A percentile compares a stretch with the other conserved stretches of the same genome.
These are phyloP conservation scores for Chloroceryle inda DNA, from an alignment of 2,797 vertebrate genomes.

Conservation along the genomic window DNA sequence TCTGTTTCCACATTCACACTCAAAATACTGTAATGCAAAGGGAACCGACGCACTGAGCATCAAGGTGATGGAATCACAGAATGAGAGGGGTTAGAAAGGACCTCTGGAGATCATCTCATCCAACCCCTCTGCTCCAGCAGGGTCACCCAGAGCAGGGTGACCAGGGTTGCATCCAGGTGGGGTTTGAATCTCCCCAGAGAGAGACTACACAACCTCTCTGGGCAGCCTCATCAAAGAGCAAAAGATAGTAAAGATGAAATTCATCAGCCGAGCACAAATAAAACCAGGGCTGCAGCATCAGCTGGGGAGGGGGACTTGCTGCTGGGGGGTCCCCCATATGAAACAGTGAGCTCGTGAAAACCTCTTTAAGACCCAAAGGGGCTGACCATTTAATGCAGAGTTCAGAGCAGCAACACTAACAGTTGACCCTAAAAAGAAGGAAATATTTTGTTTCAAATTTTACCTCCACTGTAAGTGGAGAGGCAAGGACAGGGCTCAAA, in stretches of 20 bases:
- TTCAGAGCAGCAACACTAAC: not conserved
- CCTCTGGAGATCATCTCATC: not conserved
- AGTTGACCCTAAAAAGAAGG: not conserved
- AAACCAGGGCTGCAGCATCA: not conserved
- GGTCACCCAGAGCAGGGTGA: no score
- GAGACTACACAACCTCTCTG: no score
- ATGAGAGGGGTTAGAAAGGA: not conserved
- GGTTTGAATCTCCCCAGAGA: no score
- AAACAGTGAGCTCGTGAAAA: not conserved
- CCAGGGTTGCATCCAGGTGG: no score
- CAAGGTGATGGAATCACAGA: not conserved
- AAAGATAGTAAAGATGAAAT: not conserved
- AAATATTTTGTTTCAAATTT: not conserved
- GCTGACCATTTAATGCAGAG: not conserved
- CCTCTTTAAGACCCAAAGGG: not conserved
- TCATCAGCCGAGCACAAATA: not conserved
- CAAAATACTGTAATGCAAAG: not conserved
- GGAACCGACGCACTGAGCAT: not conserved
- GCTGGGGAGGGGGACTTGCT: not conserved
- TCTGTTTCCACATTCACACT: not conserved
- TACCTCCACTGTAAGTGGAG: not conserved
- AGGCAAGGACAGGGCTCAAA: not conserved
- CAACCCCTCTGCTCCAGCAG: not conserved
- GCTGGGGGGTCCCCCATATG: not conserved
- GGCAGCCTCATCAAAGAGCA: not conserved